phyloP scores from a whole-genome alignment of 2,888 invertebrate genomes.

The Lacanobia oleracea region DNA sequence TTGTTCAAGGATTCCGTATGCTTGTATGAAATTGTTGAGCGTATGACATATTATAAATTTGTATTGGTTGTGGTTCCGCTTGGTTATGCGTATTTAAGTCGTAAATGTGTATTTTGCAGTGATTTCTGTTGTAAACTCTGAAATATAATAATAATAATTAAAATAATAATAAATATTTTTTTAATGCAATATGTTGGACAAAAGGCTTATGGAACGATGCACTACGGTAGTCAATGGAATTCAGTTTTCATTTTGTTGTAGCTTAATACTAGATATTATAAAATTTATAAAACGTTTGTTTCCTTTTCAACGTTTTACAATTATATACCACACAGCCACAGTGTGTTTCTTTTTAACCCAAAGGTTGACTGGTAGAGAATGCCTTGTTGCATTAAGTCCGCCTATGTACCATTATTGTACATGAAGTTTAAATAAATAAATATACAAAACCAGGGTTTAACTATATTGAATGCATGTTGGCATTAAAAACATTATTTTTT shows the following conservation, averaged over 20 bases:
- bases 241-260: neutral
- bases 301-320: too few species aligned
- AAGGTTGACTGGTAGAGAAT: too few species aligned
- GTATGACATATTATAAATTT: slow-evolving; percentile 23
- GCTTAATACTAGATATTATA: too few species aligned
- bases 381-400: too few species aligned
- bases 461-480: too few species aligned
- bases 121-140: neutral
- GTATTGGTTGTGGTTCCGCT: slow-evolving; percentile 31
- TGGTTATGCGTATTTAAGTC: slow-evolving; percentile 5
- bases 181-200: neutral
- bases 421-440: too few species aligned
- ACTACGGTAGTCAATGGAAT: neutral
- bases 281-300: too few species aligned
- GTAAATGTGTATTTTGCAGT: neutral
- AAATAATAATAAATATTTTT: neutral
- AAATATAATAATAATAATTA: neutral
- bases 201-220: neutral
- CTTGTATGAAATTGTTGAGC: slow-evolving; percentile 30
- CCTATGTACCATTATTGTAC: too few species aligned
- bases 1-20: slow-evolving; percentile 55
- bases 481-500: too few species aligned
- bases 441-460: too few species aligned
- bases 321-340: too few species aligned
- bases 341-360: too few species aligned